These are phyloP conservation scores for Chaetops frenatus DNA, from an alignment of 2,113 vertebrate genomes.

Conservation along the genomic window DNA sequence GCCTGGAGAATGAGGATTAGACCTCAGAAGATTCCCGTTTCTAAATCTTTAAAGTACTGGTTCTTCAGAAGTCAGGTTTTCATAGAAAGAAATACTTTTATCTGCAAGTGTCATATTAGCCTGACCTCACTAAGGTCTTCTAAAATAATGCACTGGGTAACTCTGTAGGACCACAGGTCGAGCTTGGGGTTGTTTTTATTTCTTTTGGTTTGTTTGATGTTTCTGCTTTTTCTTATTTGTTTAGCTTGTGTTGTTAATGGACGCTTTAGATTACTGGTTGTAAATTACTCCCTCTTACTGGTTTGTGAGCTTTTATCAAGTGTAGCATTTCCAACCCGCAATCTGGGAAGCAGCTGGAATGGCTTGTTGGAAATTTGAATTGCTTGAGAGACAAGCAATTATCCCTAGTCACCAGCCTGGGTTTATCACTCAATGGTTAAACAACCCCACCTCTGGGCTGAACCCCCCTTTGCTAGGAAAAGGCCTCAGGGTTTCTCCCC, in stretches of 20 bases:
- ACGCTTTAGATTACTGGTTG: background rate
- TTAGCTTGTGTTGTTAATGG: background rate
- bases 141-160: background rate
- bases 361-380: background rate
- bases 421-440: background rate
- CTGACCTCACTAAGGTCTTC: background rate
- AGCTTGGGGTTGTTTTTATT: background rate
- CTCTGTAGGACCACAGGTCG: background rate
- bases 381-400: background rate
- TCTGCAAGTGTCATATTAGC: background rate
- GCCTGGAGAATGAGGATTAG: background rate
- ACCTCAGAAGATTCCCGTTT: background rate
- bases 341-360: background rate
- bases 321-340: background rate
- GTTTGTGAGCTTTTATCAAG: background rate
- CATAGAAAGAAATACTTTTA: background rate
- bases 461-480: fast-evolving
- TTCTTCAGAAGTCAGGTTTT: background rate
- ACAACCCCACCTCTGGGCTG: fast-evolving
- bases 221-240: background rate
- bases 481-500: background rate
- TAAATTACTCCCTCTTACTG: background rate
- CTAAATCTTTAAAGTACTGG: background rate
- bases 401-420: fast-evolving
- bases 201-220: background rate